Evolutionary conservation across 2,797 vertebrate genomes (phyloP), one percentile per base, ranked within the genome.

Genomic region (Avahi laniger): DNA sequence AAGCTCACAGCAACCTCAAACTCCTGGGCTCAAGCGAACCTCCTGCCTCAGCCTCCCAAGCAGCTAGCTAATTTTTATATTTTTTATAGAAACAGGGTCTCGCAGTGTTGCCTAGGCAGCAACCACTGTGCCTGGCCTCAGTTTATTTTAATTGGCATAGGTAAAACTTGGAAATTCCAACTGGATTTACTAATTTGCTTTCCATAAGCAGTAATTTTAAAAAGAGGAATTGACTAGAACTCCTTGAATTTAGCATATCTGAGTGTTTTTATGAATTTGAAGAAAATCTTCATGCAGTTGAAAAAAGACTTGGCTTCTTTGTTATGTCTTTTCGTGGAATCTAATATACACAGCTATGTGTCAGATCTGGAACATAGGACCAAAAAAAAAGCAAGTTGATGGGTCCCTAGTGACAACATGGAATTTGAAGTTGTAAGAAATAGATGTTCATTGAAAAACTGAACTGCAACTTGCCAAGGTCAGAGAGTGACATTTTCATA

Each of bases 401-500:
- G 63, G 38, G 17, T 26, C 65, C 89, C 50, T 65, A 91, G 18
- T 93, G 79, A 70, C 38, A 96, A 78, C 35, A 75, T 52, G 43
- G 57, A 93, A 85, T 94, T 82, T 93, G 65, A 82, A 96, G 86
- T 91, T 89, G 48, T 96, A 61, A 86, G 80, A 95, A 52, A 33
- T 93, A 80, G 38, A 67, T 89, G 35, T 70, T 95, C 82, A 76
- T 33, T 92, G 72, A 90, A 94, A 92, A 91, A 54, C 41, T 88
- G 61, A 92, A 95, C 79, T 93, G 54, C 52, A 86, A 87, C 57
- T 93, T 88, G 78, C 86, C 70, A 89, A 52, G 94, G 93, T 96
- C 94, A 97, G 28, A 87, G 30, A 92, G 38, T 97, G 76, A 90
- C 89, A 93, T 95, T 96, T 96, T 95, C 61, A 93, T 96, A 97